Percentiles rank a stretch among this genome's conserved stretches.
Conservation (phyloP, 2,113 vertebrate species). For the Centrocercus urophasianus region DNA sequence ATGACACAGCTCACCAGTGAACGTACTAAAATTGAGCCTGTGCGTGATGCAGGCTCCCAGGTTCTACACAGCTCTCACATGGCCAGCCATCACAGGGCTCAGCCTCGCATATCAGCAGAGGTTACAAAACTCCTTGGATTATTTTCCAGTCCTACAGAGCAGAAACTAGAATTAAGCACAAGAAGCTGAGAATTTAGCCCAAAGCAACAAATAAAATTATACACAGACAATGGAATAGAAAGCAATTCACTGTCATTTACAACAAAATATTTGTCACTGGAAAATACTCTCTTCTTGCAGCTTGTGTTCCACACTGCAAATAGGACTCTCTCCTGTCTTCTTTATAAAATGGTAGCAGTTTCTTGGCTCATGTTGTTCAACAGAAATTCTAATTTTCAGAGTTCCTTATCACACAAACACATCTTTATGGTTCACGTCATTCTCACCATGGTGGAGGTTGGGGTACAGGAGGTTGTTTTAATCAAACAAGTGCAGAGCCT, state of each 20-base stretch:
- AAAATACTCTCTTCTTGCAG: background rate
- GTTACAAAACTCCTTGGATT: background rate
- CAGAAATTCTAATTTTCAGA: background rate
- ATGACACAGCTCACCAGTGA: background rate
- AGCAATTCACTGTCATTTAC: background rate
- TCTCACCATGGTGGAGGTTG: background rate
- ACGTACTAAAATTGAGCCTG: background rate
- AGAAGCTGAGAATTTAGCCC: background rate
- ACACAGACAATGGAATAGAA: background rate
- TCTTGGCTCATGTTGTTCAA: background rate
- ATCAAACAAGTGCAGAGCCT: background rate
- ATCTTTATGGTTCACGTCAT: background rate
- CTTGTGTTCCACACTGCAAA: background rate
- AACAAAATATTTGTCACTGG: background rate
- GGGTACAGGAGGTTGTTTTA: background rate
- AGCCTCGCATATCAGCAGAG: background rate
- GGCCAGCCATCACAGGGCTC: background rate
- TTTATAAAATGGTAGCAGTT: background rate
- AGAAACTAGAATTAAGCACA: background rate
- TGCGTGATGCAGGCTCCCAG: background rate
- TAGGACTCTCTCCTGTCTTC: background rate
- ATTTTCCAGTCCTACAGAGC: background rate
- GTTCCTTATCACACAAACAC: background rate
- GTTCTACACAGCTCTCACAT: fast-evolving
- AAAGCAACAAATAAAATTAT: background rate